Conservation (phyloP, 2,113 vertebrate genomes). For the Lepus europaeus region DNA sequence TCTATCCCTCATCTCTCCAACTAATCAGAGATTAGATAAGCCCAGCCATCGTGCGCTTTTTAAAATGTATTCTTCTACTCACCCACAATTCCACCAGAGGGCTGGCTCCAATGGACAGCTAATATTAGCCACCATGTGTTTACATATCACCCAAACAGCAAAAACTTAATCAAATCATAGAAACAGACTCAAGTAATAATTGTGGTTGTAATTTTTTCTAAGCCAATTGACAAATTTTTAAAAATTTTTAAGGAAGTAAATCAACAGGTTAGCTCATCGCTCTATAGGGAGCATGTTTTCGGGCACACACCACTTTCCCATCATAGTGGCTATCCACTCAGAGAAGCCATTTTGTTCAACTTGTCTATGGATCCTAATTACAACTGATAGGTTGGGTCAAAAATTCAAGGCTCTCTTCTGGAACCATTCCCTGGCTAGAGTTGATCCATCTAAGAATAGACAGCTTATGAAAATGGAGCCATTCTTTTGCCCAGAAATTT, state of each 20-base stretch:
- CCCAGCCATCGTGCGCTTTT: not conserved
- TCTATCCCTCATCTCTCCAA: not conserved
- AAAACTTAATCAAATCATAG: not conserved
- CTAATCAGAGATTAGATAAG: not conserved
- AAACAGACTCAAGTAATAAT: not conserved
- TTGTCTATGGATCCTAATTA: no score
- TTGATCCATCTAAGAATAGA: not conserved
- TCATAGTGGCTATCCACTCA: not conserved
- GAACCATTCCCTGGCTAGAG: not conserved
- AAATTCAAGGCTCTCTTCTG: not conserved
- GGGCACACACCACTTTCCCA: not conserved
- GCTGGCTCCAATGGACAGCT: not conserved
- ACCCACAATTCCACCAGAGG: not conserved
- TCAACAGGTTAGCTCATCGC: not conserved
- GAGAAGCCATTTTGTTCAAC: not conserved
- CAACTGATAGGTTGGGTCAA: not conserved
- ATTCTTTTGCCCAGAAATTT: slow-evolving; percentile 18
- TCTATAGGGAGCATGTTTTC: not conserved
- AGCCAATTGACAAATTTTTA: not conserved
- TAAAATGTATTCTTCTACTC: not conserved
- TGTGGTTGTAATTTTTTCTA: not conserved
- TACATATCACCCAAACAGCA: not conserved
- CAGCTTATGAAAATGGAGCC: not conserved
- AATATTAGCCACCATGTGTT: not conserved
- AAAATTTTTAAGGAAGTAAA: not conserved